Base-by-base conservation (phyloP, 2,888 invertebrate species). In the Orgyia antiqua region DNA sequence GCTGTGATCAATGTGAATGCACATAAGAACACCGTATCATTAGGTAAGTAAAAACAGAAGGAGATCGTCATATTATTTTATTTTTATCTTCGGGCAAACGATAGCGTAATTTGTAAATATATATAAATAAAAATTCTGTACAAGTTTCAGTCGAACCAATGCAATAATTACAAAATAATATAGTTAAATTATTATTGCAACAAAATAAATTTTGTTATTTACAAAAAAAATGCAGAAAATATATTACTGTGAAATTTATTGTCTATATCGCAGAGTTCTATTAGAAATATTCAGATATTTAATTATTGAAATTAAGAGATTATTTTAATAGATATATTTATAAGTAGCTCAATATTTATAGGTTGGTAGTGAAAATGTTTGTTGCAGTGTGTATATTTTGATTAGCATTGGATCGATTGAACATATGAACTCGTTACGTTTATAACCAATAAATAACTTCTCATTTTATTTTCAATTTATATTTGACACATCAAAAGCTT, bases 111-210 rank as follows among this genome's bases (percentile, higher is more conserved):
- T 31, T 52, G 51, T 52, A 52, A 41, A 52, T 54, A 54, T 40
- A 47, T 37, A 26, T 43, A 39, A 15, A 23, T 23, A 10, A 23
- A 20, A 52, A 47, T 39, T 34, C 24, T 38, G 45, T 51, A 47
- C 45, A 45, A 40, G 41, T 23, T 53, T 54, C 54, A 51, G 45
- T 54, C 52, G 52, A 52, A 27, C 54, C 54, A 48, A 54, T 52
- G 52, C 47, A 33, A 20, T 29, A 25, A 26, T n/a, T 28, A 13
- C 17, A 24, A 13, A 9, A 18, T 24, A 15, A 26, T 25, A 12
- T 6, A 13, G 13, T 24, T n/a, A n/a, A n/a, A n/a, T n/a, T 13
- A 24, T 13, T 24, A 13, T 12, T 24, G n/a, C 4, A 3, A 13
- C n/a, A 3, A 2, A 12, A 13, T 24, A 13, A 8, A 9, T 13